Evolutionary conservation across 1,140 invertebrate species (phyloP), one percentile per base, ranked within the genome.

Genomic region (Anadara kagoshimensis): DNA sequence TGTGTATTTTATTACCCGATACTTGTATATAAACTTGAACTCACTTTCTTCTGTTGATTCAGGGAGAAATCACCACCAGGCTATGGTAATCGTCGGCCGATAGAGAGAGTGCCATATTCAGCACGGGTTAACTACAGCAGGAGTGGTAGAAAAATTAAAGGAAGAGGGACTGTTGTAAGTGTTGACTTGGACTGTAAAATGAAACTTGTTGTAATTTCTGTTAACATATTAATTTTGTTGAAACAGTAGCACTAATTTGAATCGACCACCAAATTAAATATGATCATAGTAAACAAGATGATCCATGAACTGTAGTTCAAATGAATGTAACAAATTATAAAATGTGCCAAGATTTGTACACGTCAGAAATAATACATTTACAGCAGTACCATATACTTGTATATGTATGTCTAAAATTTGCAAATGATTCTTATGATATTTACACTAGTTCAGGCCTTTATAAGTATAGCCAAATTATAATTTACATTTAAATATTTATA

Each of bases 131-230:
- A 78, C 26, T 79, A 79, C 67, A 80, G 80, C 18, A 58, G 73
- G n/a, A 82, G 78, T 58, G 80, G 83, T 16, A 64, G 82, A 26
- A 80, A 77, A 59, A 78, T 85, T 8, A 85, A 85, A 61, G 83
- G 83, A 26, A 63, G 83, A 20, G 83, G 83, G 24, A 81, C 75
- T 24, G 71, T 85, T 70, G 83, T 85, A 72, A 76, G 81, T 80
- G 5, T 41, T 14, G 2, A 53, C 3, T 51, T 65, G 14, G n/a
- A n/a, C n/a, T n/a, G n/a, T n/a, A n/a, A n/a, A n/a, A 36, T 16
- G 0, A 45, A 63, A 18, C n/a, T 63, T 41, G 45, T 22, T 36
- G 29, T 36, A 36, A 36, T 36, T 36, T 36, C 14, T 62, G 41
- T 26, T 14, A 26, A 20, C 22, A 11, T 47, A n/a, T 8, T 43